phyloP scores from a whole-genome alignment of 2,888 invertebrate genomes.

The Drosophila mercatorum region DNA sequence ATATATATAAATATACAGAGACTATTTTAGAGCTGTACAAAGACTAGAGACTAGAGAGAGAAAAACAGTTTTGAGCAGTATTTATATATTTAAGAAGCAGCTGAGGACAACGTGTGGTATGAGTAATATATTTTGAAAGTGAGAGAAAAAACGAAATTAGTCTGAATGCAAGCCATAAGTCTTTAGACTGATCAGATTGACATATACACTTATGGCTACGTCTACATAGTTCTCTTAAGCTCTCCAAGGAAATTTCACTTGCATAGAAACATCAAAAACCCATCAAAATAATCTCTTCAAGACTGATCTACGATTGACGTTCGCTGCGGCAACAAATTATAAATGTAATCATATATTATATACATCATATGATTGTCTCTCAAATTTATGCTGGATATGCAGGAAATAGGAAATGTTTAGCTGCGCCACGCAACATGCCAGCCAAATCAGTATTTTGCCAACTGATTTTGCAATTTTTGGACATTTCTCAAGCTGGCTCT shows the following conservation, averaged over 20 bases:
- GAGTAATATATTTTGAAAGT: background rate
- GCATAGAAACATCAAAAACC: too few relatives aligned
- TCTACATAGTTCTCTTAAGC: too few relatives aligned
- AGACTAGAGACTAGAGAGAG: too few relatives aligned
- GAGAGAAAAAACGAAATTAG: background rate
- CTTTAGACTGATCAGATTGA: too few relatives aligned
- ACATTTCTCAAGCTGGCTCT: slow-evolving; percentile 50
- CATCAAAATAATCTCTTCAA: background rate
- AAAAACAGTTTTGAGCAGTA: background rate
- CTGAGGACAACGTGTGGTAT: background rate
- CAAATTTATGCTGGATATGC: background rate
- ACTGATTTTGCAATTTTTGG: slow-evolving; percentile 36
- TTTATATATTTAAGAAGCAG: background rate
- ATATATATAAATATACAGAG: background rate
- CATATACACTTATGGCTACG: too few relatives aligned
- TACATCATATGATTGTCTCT: background rate
- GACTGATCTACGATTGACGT: background rate
- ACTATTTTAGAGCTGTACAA: too few relatives aligned
- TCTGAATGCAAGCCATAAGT: background rate
- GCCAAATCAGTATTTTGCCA: slow-evolving; percentile 6
- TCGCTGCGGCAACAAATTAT: background rate
- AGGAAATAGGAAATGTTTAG: slow-evolving; percentile 31
- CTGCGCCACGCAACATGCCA: slow-evolving; percentile 5
- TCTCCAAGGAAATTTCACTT: too few relatives aligned
- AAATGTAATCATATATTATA: slow-evolving; percentile 3